Conservation (phyloP, 2,113 vertebrate species). For the Ptilorrhoa leucosticta region DNA sequence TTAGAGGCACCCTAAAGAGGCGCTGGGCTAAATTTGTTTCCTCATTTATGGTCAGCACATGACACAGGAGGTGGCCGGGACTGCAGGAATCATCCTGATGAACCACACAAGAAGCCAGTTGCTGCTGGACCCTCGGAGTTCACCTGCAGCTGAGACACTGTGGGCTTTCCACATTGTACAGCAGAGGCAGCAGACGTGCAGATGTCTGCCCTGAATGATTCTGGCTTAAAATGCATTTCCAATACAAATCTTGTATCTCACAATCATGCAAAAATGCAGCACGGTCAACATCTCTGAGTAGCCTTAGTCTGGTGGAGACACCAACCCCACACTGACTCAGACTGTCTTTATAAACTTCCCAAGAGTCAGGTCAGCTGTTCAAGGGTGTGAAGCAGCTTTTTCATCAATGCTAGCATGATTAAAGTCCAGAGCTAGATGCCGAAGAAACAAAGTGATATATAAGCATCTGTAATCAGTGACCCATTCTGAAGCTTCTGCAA, state of each 20-base stretch:
- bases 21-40: not conserved
- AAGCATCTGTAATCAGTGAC: not conserved
- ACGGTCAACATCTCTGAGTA: accelerated
- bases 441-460: not conserved
- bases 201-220: not conserved
- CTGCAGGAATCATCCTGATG: no score
- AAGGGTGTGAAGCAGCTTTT: not conserved
- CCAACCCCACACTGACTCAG: not conserved
- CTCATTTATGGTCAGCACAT: not conserved
- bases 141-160: not conserved
- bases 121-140: not conserved
- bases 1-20: not conserved
- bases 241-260: not conserved
- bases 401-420: accelerated
- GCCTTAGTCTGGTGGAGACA: not conserved
- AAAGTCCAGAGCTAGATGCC: not conserved
- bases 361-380: not conserved
- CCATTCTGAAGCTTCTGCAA: not conserved
- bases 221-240: not conserved
- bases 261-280: accelerated
- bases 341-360: not conserved
- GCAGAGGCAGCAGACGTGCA: not conserved
- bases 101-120: not conserved
- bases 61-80: accelerated
- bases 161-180: not conserved